Evolutionary conservation across 2,113 vertebrate genomes (phyloP).

Genomic region (Callithrix jacchus): DNA sequence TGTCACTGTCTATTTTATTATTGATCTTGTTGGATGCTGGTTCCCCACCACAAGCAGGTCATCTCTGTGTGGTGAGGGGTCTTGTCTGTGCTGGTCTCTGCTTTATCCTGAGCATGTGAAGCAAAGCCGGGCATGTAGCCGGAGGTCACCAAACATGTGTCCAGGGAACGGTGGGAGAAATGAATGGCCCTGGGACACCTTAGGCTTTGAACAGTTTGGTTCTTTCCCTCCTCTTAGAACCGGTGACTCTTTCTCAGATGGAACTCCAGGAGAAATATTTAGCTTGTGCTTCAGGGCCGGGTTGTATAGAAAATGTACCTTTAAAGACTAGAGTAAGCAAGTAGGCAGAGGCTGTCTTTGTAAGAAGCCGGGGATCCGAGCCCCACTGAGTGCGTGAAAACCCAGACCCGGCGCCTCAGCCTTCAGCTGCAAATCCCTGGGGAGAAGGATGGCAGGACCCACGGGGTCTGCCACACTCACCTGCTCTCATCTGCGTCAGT

Average conservation of each 20-base stretch:
- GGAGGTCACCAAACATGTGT: rapidly evolving
- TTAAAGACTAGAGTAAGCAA: background rate
- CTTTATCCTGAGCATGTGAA: background rate
- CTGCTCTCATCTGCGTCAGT: background rate
- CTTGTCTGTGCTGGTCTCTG: background rate
- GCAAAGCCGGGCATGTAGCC: too few species aligned
- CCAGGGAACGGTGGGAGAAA: rapidly evolving
- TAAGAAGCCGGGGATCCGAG: background rate
- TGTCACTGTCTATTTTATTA: rapidly evolving
- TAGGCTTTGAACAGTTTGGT: rapidly evolving
- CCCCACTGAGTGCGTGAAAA: rapidly evolving
- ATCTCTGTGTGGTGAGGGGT: background rate
- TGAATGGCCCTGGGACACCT: background rate
- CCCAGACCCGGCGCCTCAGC: rapidly evolving
- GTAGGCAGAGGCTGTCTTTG: background rate
- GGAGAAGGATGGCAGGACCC: background rate
- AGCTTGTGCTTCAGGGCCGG: background rate
- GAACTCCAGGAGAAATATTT: background rate
- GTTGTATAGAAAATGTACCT: background rate
- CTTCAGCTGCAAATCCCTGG: rapidly evolving
- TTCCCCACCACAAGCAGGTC: background rate
- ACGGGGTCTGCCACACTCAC: background rate
- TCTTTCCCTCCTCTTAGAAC: background rate
- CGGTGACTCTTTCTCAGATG: background rate
- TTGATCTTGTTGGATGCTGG: background rate